Evolutionary conservation across 2,797 vertebrate genomes (phyloP).

Genomic region (Acanthornis magna): DNA sequence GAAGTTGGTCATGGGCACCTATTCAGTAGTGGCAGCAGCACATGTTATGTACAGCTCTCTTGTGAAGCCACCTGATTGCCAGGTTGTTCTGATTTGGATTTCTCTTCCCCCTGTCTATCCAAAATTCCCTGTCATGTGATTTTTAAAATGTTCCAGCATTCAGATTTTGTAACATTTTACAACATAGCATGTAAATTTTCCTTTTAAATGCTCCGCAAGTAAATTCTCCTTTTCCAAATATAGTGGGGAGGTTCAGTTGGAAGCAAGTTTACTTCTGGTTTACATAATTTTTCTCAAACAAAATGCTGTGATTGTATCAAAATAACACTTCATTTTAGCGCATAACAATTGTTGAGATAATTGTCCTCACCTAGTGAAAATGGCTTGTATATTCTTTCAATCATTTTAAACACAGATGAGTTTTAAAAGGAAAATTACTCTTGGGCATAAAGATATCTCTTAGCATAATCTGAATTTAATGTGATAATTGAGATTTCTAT

Average conservation of each 20-base stretch:
- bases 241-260: not conserved
- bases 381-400: not conserved
- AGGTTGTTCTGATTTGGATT: not conserved
- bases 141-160: not conserved
- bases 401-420: not conserved
- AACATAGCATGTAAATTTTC: not conserved
- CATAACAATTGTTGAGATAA: not conserved
- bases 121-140: not conserved
- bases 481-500: slow-evolving; percentile 51
- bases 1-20: not conserved
- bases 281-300: not conserved
- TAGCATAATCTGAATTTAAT: slow-evolving; percentile 39
- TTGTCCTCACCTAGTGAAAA: slow-evolving; percentile 10
- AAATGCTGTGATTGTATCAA: not conserved
- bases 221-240: not conserved
- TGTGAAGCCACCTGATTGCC: not conserved
- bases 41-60: not conserved
- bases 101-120: not conserved
- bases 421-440: slow-evolving; percentile 24
- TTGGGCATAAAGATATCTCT: slow-evolving; percentile 1
- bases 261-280: not conserved
- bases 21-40: not conserved
- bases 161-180: not conserved
- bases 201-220: not conserved
- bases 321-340: not conserved